Percentiles rank a stretch among this genome's conserved stretches.
phyloP scores from a whole-genome alignment of 2,113 vertebrate species.

The Panurus biarmicus region DNA sequence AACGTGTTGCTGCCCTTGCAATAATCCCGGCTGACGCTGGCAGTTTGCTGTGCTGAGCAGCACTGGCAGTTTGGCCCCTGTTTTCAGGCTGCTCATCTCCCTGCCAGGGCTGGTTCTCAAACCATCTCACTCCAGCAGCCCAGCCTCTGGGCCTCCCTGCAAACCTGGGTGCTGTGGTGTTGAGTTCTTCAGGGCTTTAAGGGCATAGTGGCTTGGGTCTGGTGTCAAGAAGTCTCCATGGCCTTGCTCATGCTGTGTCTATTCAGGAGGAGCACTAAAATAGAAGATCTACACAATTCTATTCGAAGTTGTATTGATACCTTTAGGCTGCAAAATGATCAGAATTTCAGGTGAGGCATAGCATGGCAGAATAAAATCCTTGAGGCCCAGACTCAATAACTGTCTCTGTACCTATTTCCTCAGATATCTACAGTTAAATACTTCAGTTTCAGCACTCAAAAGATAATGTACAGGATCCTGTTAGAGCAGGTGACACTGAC shows the following conservation, averaged over 20 bases:
- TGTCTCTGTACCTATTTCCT: neutral
- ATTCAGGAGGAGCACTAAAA: neutral
- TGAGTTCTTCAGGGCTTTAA: neutral
- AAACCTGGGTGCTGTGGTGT: neutral
- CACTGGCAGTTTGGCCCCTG: fast-evolving
- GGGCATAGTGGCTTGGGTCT: fast-evolving
- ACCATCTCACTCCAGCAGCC: neutral
- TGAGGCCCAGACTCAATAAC: neutral
- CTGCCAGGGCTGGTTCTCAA: neutral
- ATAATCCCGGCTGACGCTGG: fast-evolving
- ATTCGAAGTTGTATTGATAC: neutral
- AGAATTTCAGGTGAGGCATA: neutral
- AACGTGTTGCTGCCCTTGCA: neutral
- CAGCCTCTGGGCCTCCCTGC: neutral
- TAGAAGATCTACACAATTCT: neutral
- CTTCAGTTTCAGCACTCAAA: neutral
- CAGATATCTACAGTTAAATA: neutral
- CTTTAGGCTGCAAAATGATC: neutral
- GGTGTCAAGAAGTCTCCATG: neutral
- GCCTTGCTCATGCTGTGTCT: neutral
- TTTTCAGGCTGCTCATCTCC: neutral
- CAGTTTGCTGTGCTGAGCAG: neutral
- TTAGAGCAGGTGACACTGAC: neutral
- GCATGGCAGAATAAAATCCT: neutral
- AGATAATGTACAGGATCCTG: neutral